These are phyloP conservation scores for Centropus bengalensis DNA, from an alignment of 2,113 vertebrate genomes.

Conservation along the genomic window DNA sequence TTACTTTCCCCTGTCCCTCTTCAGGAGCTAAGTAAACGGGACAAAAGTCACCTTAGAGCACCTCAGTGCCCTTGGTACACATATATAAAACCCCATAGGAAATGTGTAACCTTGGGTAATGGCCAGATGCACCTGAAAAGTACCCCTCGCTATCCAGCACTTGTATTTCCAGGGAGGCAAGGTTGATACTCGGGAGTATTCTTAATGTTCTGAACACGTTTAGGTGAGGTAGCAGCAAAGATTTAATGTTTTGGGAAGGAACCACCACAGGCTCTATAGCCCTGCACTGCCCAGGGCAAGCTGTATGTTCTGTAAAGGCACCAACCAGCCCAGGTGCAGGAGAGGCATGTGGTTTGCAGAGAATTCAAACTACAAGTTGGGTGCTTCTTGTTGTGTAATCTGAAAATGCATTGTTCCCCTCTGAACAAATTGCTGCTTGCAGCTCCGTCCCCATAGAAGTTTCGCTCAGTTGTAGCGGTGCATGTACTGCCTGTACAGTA, in stretches of 20 bases:
- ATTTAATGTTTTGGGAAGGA: background rate
- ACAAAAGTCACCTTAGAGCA: background rate
- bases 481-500: accelerated
- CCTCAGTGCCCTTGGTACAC: background rate
- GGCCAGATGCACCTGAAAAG: background rate
- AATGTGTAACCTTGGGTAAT: background rate
- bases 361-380: accelerated
- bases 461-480: background rate
- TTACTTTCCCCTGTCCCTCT: background rate
- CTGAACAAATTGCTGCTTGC: background rate
- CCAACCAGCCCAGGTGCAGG: accelerated
- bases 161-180: background rate
- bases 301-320: accelerated
- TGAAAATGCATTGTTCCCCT: background rate
- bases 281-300: accelerated
- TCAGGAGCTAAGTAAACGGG: background rate
- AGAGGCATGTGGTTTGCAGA: background rate
- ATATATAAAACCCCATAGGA: background rate
- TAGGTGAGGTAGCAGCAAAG: background rate
- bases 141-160: background rate
- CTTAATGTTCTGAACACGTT: background rate
- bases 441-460: accelerated
- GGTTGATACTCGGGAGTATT: too few relatives aligned
- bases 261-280: background rate
- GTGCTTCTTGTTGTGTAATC: accelerated